Percentiles rank a stretch among this genome's conserved stretches.
Conservation (phyloP, 2,113 vertebrate species). For the Perccottus glenii region DNA sequence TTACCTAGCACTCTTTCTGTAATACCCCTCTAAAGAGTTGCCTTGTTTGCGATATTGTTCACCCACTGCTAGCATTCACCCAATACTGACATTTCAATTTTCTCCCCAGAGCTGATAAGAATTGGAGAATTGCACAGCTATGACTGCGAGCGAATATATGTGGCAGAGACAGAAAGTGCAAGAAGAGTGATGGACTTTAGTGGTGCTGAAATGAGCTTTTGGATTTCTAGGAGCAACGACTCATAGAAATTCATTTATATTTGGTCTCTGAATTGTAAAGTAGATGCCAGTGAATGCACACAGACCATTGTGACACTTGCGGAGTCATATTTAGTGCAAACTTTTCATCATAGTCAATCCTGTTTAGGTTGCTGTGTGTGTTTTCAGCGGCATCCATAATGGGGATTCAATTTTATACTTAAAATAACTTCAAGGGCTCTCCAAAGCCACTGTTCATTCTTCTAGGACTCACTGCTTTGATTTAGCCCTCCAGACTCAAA, state of each 20-base stretch:
- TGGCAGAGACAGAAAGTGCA: conserved; percentile 44
- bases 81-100: conserved; percentile 63
- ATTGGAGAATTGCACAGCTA: conserved; percentile 53
- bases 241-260: conserved; percentile 56
- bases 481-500: conserved; percentile 34
- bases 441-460: conserved; percentile 37
- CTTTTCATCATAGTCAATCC: conserved; percentile 1
- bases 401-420: conserved; percentile 23
- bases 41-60: conserved; percentile 50
- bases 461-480: conserved; percentile 68
- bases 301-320: conserved; percentile 31
- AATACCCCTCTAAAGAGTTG: conserved; percentile 47
- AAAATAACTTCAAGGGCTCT: conserved; percentile 31
- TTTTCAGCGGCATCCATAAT: conserved; percentile 51
- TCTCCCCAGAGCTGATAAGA: conserved; percentile 60
- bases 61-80: conserved; percentile 32
- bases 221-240: conserved; percentile 57
- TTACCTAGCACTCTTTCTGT: conserved; percentile 1
- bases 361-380: conserved; percentile 28
- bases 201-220: conserved; percentile 58
- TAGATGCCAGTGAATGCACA: conserved; percentile 66
- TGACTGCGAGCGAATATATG: conserved; percentile 61
- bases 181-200: conserved; percentile 49
- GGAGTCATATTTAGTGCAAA: conserved; percentile 34
- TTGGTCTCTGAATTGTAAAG: conserved; percentile 21